Evolutionary conservation across 1,140 invertebrate genomes (phyloP).

Genomic region (Drosophila nasuta): DNA sequence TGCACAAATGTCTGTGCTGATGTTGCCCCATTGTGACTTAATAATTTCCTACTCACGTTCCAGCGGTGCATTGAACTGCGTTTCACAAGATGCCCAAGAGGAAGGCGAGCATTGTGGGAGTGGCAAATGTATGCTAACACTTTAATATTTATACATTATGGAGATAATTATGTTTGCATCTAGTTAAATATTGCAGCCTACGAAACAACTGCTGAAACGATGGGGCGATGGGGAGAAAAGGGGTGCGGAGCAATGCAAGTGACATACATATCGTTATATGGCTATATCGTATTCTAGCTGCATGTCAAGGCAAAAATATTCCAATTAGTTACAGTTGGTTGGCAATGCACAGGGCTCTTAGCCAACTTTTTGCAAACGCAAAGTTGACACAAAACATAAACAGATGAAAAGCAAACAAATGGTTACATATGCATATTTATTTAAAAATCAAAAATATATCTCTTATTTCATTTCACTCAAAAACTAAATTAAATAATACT

Average conservation of each 20-base stretch:
- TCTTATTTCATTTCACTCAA: too few relatives aligned
- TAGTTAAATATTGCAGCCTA: conserved; percentile 10
- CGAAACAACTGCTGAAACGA: background rate
- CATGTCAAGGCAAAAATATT: conserved; percentile 51
- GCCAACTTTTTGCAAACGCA: conserved; percentile 7
- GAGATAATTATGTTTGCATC: conserved; percentile 39
- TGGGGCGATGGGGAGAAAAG: background rate
- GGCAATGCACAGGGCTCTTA: conserved; percentile 28
- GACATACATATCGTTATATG: conserved; percentile 4
- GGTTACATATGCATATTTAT: background rate
- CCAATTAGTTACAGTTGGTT: conserved; percentile 50
- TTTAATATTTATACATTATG: conserved; percentile 26
- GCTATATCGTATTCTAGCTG: background rate
- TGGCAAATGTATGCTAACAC: conserved; percentile 5
- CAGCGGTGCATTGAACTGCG: conserved; percentile 72
- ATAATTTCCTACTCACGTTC: conserved; percentile 80
- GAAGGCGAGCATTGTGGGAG: too few relatives aligned
- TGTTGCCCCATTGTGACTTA: conserved; percentile 75
- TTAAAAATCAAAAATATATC: too few relatives aligned
- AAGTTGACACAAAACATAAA: conserved; percentile 25
- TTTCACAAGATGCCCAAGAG: conserved; percentile 27
- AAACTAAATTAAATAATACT: background rate
- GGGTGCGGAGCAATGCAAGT: background rate
- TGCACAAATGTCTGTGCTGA: conserved; percentile 61
- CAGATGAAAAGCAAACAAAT: conserved; percentile 13